A percentile compares a stretch with the other conserved stretches of the same genome.
Conservation (phyloP, 2,888 invertebrate genomes). For the Alloplasta piceator region DNA sequence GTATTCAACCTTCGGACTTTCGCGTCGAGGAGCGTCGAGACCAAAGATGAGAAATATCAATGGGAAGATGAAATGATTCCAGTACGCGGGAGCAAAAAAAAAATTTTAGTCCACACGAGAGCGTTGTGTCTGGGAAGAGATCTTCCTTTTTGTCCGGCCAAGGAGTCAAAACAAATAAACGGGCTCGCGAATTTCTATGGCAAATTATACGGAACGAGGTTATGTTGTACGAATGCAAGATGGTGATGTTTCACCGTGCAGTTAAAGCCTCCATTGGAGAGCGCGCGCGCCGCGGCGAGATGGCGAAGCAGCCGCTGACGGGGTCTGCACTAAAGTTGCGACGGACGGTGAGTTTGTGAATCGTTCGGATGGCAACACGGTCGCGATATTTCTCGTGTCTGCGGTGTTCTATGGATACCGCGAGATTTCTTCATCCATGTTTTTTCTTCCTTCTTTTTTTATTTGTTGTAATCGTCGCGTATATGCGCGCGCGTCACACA, state of each 20-base stretch:
- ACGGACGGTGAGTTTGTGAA: conserved; percentile 47
- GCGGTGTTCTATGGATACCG: conserved; percentile 25
- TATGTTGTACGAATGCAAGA: too few relatives aligned
- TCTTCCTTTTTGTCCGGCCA: too few relatives aligned
- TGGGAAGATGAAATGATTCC: too few relatives aligned
- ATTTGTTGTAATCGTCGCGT: not conserved
- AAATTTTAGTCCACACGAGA: too few relatives aligned
- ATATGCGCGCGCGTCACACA: too few relatives aligned
- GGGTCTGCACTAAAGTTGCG: conserved; percentile 17
- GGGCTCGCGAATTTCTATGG: not conserved
- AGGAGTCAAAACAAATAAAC: not conserved
- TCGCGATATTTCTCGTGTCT: conserved; percentile 24
- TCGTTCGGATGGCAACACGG: conserved; percentile 57
- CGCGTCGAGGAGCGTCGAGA: too few relatives aligned
- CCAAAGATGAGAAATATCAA: too few relatives aligned
- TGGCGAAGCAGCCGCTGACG: not conserved
- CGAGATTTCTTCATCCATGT: conserved; percentile 48
- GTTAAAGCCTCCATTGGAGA: not conserved
- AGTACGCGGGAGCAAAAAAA: too few relatives aligned
- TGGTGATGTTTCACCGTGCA: not conserved
- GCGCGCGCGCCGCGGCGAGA: not conserved
- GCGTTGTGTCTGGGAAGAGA: too few relatives aligned
- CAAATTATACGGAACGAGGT: not conserved
- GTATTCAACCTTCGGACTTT: too few relatives aligned
- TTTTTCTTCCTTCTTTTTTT: conserved; percentile 2